Conservation (phyloP, 2,888 invertebrate species). For the Pycnomerus fuliginosus region DNA sequence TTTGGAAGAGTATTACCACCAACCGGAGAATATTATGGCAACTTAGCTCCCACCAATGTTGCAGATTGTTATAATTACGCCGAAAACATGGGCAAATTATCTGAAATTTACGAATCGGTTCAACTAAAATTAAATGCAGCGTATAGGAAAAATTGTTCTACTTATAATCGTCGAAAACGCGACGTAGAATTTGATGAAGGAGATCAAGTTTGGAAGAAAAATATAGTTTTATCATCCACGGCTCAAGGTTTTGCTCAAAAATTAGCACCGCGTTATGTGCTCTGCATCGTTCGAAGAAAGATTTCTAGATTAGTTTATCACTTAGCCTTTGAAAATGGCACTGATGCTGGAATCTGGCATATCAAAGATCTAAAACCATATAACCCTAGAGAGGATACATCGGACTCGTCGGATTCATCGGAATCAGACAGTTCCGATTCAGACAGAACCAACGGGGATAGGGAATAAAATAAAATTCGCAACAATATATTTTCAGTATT, state of each 20-base stretch:
- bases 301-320: constrained; percentile 5
- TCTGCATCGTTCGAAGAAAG: not conserved
- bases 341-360: not conserved
- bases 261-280: constrained; percentile 3
- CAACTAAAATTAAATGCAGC: not conserved
- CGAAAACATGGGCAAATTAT: not conserved
- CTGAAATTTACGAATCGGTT: not conserved
- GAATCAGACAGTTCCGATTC: no score
- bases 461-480: no score
- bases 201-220: constrained; percentile 5
- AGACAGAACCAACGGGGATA: no score
- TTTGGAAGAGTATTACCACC: not conserved
- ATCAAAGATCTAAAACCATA: not conserved
- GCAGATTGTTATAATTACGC: not conserved
- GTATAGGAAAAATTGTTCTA: not conserved
- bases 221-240: not conserved
- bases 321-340: not conserved
- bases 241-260: not conserved
- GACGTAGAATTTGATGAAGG: not conserved
- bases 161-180: not conserved
- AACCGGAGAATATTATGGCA: not conserved
- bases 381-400: no score
- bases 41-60: not conserved
- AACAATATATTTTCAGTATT: no score
- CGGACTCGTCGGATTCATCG: no score